Conservation (phyloP, 2,888 invertebrate species). For the Arrhopalites spinosus region DNA sequence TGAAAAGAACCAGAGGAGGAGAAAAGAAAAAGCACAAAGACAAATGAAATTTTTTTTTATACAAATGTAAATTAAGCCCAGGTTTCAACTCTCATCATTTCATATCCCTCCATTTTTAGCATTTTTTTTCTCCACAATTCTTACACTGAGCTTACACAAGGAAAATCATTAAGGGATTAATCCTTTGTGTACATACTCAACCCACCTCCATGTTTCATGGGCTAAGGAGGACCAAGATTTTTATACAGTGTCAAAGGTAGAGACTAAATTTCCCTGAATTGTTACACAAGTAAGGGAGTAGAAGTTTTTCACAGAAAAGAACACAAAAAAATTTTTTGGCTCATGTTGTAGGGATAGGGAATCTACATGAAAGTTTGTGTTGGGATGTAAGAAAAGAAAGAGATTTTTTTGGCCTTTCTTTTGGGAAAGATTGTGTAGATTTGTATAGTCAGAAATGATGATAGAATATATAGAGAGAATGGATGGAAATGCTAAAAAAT, state of each 20-base stretch:
- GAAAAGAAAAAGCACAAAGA: neutral
- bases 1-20: neutral
- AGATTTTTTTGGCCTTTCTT: too few relatives aligned
- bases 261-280: neutral
- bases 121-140: neutral
- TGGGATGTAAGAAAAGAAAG: too few relatives aligned
- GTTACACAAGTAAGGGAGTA: too few relatives aligned
- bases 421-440: too few relatives aligned
- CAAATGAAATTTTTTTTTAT: neutral
- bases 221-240: neutral
- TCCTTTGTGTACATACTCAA: neutral
- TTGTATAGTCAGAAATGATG: too few relatives aligned
- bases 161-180: constrained; percentile 35
- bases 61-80: too few relatives aligned
- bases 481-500: neutral
- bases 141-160: constrained; percentile 17
- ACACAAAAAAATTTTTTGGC: neutral
- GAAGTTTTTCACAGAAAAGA: neutral
- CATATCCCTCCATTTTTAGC: too few relatives aligned
- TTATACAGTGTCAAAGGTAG: neutral
- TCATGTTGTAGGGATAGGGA: neutral
- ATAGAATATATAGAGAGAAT: too few relatives aligned
- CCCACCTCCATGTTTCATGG: neutral
- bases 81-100: too few relatives aligned
- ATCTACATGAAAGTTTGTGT: too few relatives aligned